These are phyloP conservation scores for Monoplex corrugatus DNA, from an alignment of 2,888 invertebrate genomes.

Conservation along the genomic window DNA sequence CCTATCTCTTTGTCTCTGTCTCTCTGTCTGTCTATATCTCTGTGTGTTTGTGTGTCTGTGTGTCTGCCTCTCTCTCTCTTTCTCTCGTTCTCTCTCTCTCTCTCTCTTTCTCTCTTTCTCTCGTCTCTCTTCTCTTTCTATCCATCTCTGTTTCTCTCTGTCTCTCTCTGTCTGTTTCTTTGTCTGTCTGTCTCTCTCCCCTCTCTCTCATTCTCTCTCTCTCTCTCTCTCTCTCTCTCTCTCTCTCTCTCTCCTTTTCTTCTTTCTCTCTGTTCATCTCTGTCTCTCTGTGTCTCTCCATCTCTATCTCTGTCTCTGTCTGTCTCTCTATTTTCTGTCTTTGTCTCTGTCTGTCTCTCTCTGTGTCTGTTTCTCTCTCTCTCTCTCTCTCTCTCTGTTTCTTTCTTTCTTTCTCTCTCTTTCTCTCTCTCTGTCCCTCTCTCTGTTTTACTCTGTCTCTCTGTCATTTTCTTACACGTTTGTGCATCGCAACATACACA, in stretches of 20 bases:
- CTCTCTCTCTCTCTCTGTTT: background rate
- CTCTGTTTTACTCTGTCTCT: background rate
- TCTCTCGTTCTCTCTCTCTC: no score
- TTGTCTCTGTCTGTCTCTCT: background rate
- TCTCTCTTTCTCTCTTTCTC: no score
- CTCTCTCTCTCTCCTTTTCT: background rate
- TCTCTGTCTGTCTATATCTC: no score
- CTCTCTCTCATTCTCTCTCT: background rate
- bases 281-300: background rate
- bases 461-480: no score
- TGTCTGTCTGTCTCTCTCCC: background rate
- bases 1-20: no score
- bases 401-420: background rate
- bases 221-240: background rate
- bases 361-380: background rate
- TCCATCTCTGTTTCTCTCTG: background rate
- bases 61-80: no score
- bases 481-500: no score
- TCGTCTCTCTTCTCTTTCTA: no score
- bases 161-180: background rate
- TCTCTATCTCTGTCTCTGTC: background rate
- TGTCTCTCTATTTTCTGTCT: background rate
- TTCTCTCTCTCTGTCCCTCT: background rate
- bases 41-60: no score
- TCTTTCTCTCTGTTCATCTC: background rate